Conservation (phyloP, 2,113 vertebrate species). For the Pseudorhombus dupliciocellatus region DNA sequence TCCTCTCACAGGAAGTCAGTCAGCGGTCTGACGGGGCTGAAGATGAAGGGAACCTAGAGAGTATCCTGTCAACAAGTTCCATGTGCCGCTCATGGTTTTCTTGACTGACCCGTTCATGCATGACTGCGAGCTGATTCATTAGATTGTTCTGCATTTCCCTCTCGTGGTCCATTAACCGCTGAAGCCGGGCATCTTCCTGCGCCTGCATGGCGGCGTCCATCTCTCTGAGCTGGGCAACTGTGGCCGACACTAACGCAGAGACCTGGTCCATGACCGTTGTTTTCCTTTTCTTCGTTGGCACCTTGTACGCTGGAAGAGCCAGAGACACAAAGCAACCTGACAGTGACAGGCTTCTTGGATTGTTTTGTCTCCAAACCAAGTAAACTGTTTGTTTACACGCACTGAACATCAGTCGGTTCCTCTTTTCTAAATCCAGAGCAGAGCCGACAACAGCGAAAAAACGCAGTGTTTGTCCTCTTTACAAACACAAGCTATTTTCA, state of each 20-base stretch:
- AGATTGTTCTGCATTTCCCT: conserved; percentile 60
- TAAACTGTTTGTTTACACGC: too few species aligned
- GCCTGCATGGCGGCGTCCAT: conserved; percentile 59
- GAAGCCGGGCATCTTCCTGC: conserved; percentile 52
- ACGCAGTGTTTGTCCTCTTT: too few species aligned
- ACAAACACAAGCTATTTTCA: too few species aligned
- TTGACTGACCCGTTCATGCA: conserved; percentile 46
- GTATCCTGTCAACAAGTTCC: conserved; percentile 46
- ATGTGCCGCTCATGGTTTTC: conserved; percentile 52
- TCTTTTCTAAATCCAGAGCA: too few species aligned
- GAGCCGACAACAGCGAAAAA: too few species aligned
- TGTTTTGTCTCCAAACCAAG: not conserved
- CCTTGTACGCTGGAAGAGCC: conserved; percentile 4
- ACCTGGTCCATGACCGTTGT: conserved; percentile 36
- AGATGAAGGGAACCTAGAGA: conserved; percentile 40
- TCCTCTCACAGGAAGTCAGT: conserved; percentile 1
- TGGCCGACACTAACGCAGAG: conserved; percentile 36
- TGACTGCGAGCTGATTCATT: conserved; percentile 38
- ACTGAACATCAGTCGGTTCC: too few species aligned
- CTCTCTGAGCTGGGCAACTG: conserved; percentile 43
- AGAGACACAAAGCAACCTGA: not conserved
- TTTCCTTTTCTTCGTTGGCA: conserved; percentile 41
- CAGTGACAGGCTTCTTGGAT: not conserved
- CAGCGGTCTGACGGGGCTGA: conserved; percentile 13
- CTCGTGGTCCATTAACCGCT: conserved; percentile 61